These are phyloP conservation scores for Epiblema foenella DNA, from an alignment of 2,888 invertebrate species.

Conservation along the genomic window DNA sequence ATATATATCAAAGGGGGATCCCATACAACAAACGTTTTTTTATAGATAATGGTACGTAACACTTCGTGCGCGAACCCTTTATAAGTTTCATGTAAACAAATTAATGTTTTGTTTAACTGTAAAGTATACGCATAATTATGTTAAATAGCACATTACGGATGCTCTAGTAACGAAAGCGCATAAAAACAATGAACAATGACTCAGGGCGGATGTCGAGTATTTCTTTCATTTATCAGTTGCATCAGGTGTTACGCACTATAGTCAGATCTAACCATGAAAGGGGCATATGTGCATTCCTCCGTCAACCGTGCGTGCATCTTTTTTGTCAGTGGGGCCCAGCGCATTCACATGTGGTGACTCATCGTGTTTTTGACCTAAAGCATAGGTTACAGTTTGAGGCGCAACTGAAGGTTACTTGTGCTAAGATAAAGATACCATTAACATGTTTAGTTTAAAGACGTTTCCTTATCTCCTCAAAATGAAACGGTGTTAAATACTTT, in stretches of 20 bases:
- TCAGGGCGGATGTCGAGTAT: constrained; percentile 40
- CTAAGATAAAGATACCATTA: too few species aligned
- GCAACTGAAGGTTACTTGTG: not conserved
- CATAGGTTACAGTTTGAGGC: constrained; percentile 23
- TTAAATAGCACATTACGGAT: constrained; percentile 23
- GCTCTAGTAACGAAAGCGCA: constrained; percentile 33
- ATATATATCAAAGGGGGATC: too few species aligned
- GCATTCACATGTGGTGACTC: constrained; percentile 45
- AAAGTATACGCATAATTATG: constrained; percentile 2
- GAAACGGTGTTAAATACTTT: constrained; percentile 6
- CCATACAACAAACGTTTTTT: too few species aligned
- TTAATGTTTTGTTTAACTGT: not conserved
- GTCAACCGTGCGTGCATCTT: constrained; percentile 6
- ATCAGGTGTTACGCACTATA: constrained; percentile 43
- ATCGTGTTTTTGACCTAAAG: constrained; percentile 30
- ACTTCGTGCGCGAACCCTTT: too few species aligned
- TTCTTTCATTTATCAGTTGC: constrained; percentile 26
- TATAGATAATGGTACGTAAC: too few species aligned
- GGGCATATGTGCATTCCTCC: constrained; percentile 4
- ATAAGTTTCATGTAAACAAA: too few species aligned
- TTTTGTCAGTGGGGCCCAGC: constrained; percentile 26
- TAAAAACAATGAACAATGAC: constrained; percentile 44
- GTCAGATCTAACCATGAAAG: not conserved
- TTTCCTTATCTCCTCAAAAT: constrained; percentile 5
- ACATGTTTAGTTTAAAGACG: not conserved